phyloP scores from a whole-genome alignment of 2,888 invertebrate genomes.

The Meteorus colon region DNA sequence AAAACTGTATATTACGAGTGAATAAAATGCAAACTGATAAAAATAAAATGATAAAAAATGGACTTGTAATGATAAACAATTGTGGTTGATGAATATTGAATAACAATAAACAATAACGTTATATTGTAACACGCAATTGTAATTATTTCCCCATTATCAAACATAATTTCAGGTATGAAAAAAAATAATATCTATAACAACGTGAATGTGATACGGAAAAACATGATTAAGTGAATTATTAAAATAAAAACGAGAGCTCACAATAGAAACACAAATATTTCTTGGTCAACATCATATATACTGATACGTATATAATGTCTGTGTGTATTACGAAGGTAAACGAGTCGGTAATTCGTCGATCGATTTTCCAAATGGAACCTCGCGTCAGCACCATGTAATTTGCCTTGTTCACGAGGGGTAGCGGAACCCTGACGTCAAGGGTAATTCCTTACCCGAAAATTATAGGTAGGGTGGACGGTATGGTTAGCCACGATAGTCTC shows the following conservation, averaged over 20 bases:
- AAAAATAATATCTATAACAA: background rate
- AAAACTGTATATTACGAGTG: conserved; percentile 63
- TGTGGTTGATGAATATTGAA: conserved; percentile 67
- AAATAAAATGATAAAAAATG: conserved; percentile 48
- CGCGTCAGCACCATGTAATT: conserved; percentile 37
- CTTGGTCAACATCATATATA: background rate
- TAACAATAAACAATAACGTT: conserved; percentile 69
- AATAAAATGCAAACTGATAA: conserved; percentile 52
- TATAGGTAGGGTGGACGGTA: conserved; percentile 41
- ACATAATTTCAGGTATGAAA: background rate
- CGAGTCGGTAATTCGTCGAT: conserved; percentile 41
- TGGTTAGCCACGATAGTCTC: conserved; percentile 26
- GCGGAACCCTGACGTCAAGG: conserved; percentile 38
- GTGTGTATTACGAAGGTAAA: conserved; percentile 21
- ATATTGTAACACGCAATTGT: conserved; percentile 63
- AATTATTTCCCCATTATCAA: conserved; percentile 26
- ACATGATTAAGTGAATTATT: background rate
- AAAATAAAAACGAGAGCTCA: background rate
- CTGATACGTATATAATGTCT: background rate
- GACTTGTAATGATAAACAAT: conserved; percentile 65
- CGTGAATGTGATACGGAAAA: conserved; percentile 10
- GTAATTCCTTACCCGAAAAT: conserved; percentile 51
- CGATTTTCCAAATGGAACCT: conserved; percentile 37
- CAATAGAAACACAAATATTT: conserved; percentile 19
- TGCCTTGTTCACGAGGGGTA: conserved; percentile 25